phyloP scores from a whole-genome alignment of 2,113 vertebrate species.

The Isichthys henryi region DNA sequence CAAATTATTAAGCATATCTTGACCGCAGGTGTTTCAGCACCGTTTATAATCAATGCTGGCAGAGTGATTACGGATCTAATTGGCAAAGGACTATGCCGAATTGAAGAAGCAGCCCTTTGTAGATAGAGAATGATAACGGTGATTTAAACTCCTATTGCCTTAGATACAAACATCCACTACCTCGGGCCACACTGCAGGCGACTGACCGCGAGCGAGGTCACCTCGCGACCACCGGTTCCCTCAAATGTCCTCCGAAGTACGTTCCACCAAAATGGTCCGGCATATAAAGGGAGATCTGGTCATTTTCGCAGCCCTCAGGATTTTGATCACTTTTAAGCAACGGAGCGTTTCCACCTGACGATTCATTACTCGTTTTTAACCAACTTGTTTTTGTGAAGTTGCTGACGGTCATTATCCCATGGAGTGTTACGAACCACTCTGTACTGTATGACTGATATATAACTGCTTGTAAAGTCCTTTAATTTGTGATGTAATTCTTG shows the following conservation, averaged over 20 bases:
- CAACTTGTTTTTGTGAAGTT: background rate
- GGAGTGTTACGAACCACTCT: conserved; percentile 5
- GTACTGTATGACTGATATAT: conserved; percentile 42
- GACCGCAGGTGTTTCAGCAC: background rate
- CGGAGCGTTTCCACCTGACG: conserved; percentile 10
- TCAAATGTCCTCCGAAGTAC: background rate
- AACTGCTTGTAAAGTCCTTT: conserved; percentile 44
- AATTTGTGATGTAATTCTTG: conserved; percentile 46
- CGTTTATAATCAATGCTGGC: background rate
- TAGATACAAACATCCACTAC: conserved; percentile 24
- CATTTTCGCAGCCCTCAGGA: background rate
- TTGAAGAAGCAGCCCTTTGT: background rate
- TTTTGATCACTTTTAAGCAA: background rate
- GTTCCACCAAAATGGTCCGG: background rate
- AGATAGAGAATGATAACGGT: conserved; percentile 24
- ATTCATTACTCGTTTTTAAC: background rate
- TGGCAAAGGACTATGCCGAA: background rate
- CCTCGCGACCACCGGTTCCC: background rate
- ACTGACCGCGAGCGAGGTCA: background rate
- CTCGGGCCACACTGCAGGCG: conserved; percentile 26
- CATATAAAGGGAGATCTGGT: background rate
- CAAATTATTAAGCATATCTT: background rate
- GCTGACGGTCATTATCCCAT: background rate
- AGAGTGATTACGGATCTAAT: background rate
- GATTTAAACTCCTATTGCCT: conserved; percentile 22